A percentile compares a stretch with the other conserved stretches of the same genome.
phyloP scores from a whole-genome alignment of 2,797 vertebrate genomes.

The Pelochelys cantorii region DNA sequence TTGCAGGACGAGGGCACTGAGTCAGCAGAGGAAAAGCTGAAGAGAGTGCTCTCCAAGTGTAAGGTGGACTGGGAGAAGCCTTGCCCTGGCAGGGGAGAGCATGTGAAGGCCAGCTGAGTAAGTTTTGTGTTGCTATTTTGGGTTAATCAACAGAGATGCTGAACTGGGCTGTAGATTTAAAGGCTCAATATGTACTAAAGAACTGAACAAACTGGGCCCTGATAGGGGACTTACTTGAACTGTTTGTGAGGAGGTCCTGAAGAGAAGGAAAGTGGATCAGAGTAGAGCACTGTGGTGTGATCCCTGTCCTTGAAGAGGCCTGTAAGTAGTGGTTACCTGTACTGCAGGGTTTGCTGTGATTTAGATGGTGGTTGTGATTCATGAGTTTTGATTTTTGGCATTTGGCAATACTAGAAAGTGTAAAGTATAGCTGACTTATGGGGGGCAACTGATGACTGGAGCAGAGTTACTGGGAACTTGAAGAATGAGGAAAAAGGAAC shows the following conservation, averaged over 20 bases:
- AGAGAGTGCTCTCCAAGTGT: background rate
- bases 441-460: background rate
- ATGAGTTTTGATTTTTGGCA: background rate
- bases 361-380: background rate
- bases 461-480: background rate
- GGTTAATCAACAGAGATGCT: background rate
- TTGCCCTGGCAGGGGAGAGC: background rate
- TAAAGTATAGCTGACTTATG: background rate
- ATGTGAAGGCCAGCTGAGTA: background rate
- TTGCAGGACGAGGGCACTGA: background rate
- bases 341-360: background rate
- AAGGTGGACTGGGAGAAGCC: background rate
- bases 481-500: background rate
- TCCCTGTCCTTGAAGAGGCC: background rate
- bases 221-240: background rate
- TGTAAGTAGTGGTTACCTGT: background rate
- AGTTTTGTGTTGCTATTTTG: background rate
- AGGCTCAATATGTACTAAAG: background rate
- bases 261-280: background rate
- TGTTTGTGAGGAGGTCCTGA: background rate
- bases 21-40: background rate
- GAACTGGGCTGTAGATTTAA: background rate
- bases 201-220: background rate
- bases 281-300: background rate
- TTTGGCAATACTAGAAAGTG: background rate